Base-by-base conservation (phyloP, 2,113 vertebrate species). In the Microcebus lehilahytsara region DNA sequence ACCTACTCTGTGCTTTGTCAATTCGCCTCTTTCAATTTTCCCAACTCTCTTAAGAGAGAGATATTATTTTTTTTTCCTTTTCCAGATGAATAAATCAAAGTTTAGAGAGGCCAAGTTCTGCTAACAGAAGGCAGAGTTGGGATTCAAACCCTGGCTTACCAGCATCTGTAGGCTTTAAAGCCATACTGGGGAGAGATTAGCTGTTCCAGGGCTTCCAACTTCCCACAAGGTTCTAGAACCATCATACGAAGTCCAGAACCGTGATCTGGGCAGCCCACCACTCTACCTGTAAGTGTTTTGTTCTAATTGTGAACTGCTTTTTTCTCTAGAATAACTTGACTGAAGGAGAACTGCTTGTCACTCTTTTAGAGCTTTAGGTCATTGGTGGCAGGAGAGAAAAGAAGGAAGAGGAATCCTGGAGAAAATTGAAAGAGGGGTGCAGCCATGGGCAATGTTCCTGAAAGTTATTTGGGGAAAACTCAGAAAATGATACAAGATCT, bases 1-100 rank as follows among this genome's bases (percentile, higher is more conserved):
- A 96, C 42, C 46, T 56, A 16, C 53, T 91, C 16, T 64, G 30
- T 40, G 30, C 56, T 89, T 93, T 86, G 51, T 58, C 42, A 93
- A 79, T 89, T 66, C n/a, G 87, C 79, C 58, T 84, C 30, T 88
- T 80, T 92, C 93, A 85, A 79, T 78, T 51, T 96, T 91, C 34
- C 53, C 42, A 93, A 72, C n/a, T 77, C 93, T 49, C 49, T 71
- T 92, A 81, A 79, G 6, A 87, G 74, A 78, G 32, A 74, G 84
- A 56, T 74, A 69, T 60, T 62, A 51, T 40, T 84, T 17, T 80
- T n/a, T 23, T 19, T 87, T 42, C 56, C 14, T 96, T 92, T 88
- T 89, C 23, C 17, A 86, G 72, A 27, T 77, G 37, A 94, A 66
- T 46, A 96, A 77, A 66, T 32, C 42, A 75, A 81, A 92, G 40